Base-by-base conservation (phyloP, 2,888 invertebrate species). In the Asteroscopus sphinx region DNA sequence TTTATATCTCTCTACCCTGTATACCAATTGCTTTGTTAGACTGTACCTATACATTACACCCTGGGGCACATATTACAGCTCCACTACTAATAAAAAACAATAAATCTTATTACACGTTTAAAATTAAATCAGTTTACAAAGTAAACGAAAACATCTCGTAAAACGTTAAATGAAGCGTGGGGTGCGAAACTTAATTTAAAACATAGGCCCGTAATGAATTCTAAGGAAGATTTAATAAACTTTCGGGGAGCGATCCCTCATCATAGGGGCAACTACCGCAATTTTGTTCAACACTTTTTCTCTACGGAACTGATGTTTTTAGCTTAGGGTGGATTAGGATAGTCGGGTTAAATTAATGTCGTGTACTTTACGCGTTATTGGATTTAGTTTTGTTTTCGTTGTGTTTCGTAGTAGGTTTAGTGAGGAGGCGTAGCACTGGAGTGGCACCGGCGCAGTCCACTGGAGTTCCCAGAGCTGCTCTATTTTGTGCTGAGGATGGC, bases 181-280 rank as follows among this genome's bases (percentile, higher is more conserved):
- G 85, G 87, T 80, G 86, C 78, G 74, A 86, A 88, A 89, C 85
- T 89, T 88, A 89, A 90, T 90, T 89, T 87, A 83, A n/a, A 83
- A 75, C 77, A 82, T 83, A 73, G 72, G 75, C 71, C 71, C 77
- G 78, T 89, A 90, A 89, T 90, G 88, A 88, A 89, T 89, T 89
- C 85, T 83, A 79, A 84, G 83, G 81, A 84, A 85, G 84, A 86
- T 86, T 89, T 89, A 90, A 89, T 89, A 89, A 89, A 85, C 80
- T 75, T 74, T 71, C 76, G 63, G 80, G 71, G 75, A 71, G 66
- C 75, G 77, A 71, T 73, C 77, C 79, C 80, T 77, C 74, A 63
- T 71, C 78, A 76, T 80, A 77, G 79, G 77, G 77, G 78, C 60
- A 75, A 78, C 80, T 78, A 82, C 77, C 77, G 71, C 79, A 76